These are phyloP conservation scores for Cyprinella venusta DNA, from an alignment of 2,797 vertebrate genomes.

Conservation along the genomic window DNA sequence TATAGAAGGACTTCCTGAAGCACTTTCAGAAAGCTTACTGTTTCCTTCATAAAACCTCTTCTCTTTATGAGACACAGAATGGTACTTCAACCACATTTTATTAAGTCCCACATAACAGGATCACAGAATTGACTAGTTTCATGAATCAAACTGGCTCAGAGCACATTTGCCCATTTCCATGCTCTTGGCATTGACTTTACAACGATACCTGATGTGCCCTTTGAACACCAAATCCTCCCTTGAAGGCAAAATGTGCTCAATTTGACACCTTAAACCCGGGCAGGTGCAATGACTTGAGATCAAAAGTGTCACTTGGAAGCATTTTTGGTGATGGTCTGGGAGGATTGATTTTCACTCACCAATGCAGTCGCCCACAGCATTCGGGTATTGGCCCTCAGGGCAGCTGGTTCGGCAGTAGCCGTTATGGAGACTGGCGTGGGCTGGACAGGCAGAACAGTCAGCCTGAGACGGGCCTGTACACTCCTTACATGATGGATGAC, in stretches of 20 bases:
- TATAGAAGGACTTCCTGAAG: not conserved
- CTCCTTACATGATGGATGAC: conserved; percentile 87
- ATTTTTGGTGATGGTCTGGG: not conserved
- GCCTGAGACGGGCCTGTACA: conserved; percentile 83
- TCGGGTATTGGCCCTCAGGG: conserved; percentile 83
- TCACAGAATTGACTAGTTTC: not conserved
- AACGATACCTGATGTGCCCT: not conserved
- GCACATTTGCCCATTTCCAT: not conserved
- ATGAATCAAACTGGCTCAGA: not conserved
- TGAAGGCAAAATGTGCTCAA: conserved; percentile 8
- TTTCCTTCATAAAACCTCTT: conserved; percentile 16
- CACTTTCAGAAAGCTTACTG: not conserved
- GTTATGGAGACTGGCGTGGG: conserved; percentile 67
- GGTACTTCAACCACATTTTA: not conserved
- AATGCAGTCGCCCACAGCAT: conserved; percentile 80
- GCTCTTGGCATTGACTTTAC: conserved; percentile 10
- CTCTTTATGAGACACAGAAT: not conserved
- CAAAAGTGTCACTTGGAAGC: conserved; percentile 19
- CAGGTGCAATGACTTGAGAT: conserved; percentile 13
- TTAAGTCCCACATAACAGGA: not conserved
- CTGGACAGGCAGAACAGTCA: conserved; percentile 85
- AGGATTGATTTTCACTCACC: conserved; percentile 76
- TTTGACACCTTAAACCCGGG: conserved; percentile 2
- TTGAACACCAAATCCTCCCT: conserved; percentile 36
- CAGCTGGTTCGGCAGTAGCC: conserved; percentile 86